phyloP scores from a whole-genome alignment of 2,797 vertebrate species.

The Eurystomus glaucurus region DNA sequence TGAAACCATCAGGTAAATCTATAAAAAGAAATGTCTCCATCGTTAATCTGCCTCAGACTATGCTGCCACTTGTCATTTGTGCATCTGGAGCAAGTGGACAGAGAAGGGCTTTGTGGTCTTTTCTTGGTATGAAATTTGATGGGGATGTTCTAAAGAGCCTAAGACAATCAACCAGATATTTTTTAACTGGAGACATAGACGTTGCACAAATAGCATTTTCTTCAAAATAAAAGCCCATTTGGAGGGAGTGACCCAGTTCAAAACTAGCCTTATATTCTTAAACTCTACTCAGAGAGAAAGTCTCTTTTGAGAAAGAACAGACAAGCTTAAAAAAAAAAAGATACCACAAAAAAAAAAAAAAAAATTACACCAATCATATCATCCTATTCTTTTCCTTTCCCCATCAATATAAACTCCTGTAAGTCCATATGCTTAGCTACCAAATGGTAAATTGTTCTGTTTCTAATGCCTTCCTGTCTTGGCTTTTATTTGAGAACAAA shows the following conservation, averaged over 20 bases:
- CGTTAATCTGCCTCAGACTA: not conserved
- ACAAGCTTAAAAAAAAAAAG: not conserved
- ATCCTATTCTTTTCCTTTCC: not conserved
- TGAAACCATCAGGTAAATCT: fast-evolving
- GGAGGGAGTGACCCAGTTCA: not conserved
- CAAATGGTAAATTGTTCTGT: not conserved
- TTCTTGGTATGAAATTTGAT: not conserved
- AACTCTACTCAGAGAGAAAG: not conserved
- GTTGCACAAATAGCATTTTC: not conserved
- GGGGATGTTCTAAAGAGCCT: not conserved
- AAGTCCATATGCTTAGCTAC: not conserved
- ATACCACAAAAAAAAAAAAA: not conserved
- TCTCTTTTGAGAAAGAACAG: not conserved
- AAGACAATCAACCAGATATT: not conserved
- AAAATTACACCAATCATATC: fast-evolving
- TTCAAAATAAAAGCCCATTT: not conserved
- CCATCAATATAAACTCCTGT: not conserved
- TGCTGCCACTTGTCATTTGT: not conserved
- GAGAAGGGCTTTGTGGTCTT: not conserved
- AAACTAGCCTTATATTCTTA: not conserved
- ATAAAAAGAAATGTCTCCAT: not conserved
- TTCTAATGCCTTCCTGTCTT: not conserved
- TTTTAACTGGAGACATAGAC: not conserved
- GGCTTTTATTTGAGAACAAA: not conserved
- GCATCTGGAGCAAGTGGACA: not conserved